Conservation (phyloP, 2,888 invertebrate species). For the Villa cingulata region DNA sequence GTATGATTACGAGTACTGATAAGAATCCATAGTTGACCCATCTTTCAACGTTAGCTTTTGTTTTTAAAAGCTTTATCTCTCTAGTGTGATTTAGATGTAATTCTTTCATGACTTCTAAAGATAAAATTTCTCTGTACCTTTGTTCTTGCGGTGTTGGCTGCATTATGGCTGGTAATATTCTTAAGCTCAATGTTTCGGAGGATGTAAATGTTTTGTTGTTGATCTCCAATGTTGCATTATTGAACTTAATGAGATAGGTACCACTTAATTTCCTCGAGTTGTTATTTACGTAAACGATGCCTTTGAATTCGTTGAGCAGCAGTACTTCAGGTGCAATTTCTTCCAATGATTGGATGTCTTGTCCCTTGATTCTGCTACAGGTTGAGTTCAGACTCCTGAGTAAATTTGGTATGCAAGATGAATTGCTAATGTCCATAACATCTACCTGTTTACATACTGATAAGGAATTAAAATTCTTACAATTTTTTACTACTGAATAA, state of each 20-base stretch:
- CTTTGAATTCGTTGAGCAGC: conserved; percentile 12
- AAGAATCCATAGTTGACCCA: not conserved
- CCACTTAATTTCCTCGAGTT: not conserved
- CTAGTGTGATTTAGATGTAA: conserved; percentile 10
- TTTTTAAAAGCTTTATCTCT: conserved; percentile 1
- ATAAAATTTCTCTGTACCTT: conserved; percentile 9
- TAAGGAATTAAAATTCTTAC: conserved; percentile 10
- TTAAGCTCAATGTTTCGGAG: conserved; percentile 5
- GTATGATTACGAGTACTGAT: too few relatives aligned
- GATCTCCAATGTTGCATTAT: conserved; percentile 7
- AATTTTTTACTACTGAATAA: conserved; percentile 9
- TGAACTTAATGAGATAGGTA: conserved; percentile 5
- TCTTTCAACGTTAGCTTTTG: not conserved
- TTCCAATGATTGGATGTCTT: conserved; percentile 10
- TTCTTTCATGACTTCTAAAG: conserved; percentile 11
- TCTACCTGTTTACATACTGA: conserved; percentile 9
- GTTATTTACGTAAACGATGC: not conserved
- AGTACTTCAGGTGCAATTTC: conserved; percentile 11
- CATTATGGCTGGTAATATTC: conserved; percentile 11
- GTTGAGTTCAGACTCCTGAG: conserved; percentile 11
- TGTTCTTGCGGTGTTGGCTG: conserved; percentile 8
- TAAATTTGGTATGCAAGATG: conserved; percentile 11
- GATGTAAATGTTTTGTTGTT: conserved; percentile 7
- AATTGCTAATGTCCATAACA: conserved; percentile 9
- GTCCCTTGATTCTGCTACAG: conserved; percentile 8